Percentiles rank a stretch among this genome's conserved stretches.
Evolutionary conservation across 2,888 invertebrate species (phyloP).

Genomic region (Serrognathus titanus): DNA sequence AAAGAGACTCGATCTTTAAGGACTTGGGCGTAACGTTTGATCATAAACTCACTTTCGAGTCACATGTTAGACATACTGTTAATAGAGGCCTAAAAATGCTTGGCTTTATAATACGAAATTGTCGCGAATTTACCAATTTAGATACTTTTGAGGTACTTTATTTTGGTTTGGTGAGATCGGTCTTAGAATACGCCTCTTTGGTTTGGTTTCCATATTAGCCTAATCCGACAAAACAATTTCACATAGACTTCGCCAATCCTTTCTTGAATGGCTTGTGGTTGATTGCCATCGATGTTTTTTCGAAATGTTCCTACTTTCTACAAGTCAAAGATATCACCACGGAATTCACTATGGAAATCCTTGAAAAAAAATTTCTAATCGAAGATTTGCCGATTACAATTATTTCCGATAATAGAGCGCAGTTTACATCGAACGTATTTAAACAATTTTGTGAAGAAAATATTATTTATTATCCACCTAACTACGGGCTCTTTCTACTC

Average conservation of each 20-base stretch:
- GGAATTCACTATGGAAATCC: not conserved
- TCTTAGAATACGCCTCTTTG: too few relatives aligned
- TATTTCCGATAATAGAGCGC: conserved; percentile 25
- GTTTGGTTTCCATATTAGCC: too few relatives aligned
- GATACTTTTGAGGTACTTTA: too few relatives aligned
- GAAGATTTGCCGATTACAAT: conserved; percentile 22
- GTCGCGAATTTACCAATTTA: too few relatives aligned
- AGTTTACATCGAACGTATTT: conserved; percentile 22
- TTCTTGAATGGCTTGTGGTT: conserved; percentile 33
- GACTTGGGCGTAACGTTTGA: too few relatives aligned
- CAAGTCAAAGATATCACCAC: not conserved
- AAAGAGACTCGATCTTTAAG: too few relatives aligned
- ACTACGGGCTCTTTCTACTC: conserved; percentile 22
- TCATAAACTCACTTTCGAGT: too few relatives aligned
- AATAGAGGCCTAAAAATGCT: too few relatives aligned
- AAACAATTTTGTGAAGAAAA: conserved; percentile 20
- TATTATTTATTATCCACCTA: conserved; percentile 14
- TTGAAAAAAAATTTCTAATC: conserved; percentile 25
- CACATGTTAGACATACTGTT: too few relatives aligned
- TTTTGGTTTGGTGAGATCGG: too few relatives aligned
- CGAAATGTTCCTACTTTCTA: conserved; percentile 27
- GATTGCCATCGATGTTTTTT: conserved; percentile 40
- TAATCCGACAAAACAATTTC: conserved; percentile 14
- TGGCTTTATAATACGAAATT: too few relatives aligned
- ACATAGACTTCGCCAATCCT: conserved; percentile 45